Base-by-base conservation (phyloP, 2,797 vertebrate species). In the Sparidentex hasta region DNA sequence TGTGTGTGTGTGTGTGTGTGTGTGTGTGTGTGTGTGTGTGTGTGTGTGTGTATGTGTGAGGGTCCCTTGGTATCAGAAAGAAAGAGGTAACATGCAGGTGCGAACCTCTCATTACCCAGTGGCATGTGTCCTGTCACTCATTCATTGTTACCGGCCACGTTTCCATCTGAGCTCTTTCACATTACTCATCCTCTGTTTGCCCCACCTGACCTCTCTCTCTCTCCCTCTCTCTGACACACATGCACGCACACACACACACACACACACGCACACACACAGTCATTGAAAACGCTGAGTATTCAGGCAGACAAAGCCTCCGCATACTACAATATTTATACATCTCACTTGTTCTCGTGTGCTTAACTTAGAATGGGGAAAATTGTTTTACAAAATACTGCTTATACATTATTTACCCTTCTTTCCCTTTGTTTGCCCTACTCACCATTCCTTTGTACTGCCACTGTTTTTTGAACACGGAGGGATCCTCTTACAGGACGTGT, bases 101-200 rank as follows among this genome's bases (percentile, higher is more conserved):
- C 83, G 90, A 87, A 89, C 90, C 82, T 85, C 89, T 95, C 92
- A 90, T 94, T 94, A 94, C 85, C 82, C 73, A 87, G 82, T 90
- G 88, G 83, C 92, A 91, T 94, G 90, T 91, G 91, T 75, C 83
- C 91, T 93, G 93, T 92, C 93, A 94, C 81, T 94, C 93, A 91
- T 85, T 89, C 83, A 86, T 88, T 90, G 88, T 91, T 90, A 83
- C 81, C 63, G 84, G 65, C 79, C 63, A 69, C 84, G n/a, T 86
- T 92, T 89, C 88, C 89, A 91, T 93, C 90, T 92, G 91, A 91
- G 90, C 90, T 90, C 90, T 88, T 93, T 87, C 90, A 88, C 84
- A 94, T 94, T 93, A 93, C 92, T 93, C 91, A 94, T 93, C 92
- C 89, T 91, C 93, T 90, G 88, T 88, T 94, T 90, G 88, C 82